Base-by-base conservation (phyloP, 2,888 invertebrate genomes). In the Troides helena region DNA sequence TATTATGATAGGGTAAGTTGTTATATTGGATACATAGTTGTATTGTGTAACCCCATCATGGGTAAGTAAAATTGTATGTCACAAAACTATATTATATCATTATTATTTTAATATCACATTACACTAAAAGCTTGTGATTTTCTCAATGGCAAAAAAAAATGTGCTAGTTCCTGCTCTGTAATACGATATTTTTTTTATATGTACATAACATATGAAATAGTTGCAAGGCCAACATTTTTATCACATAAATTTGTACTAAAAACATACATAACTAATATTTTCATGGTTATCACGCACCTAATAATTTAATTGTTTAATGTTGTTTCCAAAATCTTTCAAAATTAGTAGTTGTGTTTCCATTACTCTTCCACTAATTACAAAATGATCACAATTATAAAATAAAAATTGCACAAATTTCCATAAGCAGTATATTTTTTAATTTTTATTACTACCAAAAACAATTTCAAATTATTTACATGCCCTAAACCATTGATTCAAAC, bases 381-480 rank as follows among this genome's bases (percentile, higher is more conserved):
- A 14, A 50, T 50, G 18, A 5, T 50, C 0, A 50, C 50, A 60
- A 36, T 67, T 36, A 61, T 68, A 66, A 69, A 69, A 62, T 67
- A 62, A 73, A 72, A 71, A 61, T 46, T 50, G 18, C 59, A 50
- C 50, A 14, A 43, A 67, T 68, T 66, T 62, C 57, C 62, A 72
- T 68, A 72, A 73, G 71, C 71, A 65, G 69, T 70, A 68, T 69
- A 69, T 73, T 71, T 61, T 72, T 67, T 46, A 71, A 69, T 62
- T 63, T 71, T 69, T 68, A 64, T 65, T 67, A 68, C 68, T 72
- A 68, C 66, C 69, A 64, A 43, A 62, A 73, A 72, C 67, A 73
- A 67, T 58, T 70, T 66, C 61, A 66, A 39, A 71, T 68, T 67
- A 70, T 70, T 67, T 67, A 67, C 61, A 70, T 63, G 57, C 67